These are phyloP conservation scores for Galerucella nymphaeae DNA, from an alignment of 2,888 invertebrate species.

Conservation along the genomic window DNA sequence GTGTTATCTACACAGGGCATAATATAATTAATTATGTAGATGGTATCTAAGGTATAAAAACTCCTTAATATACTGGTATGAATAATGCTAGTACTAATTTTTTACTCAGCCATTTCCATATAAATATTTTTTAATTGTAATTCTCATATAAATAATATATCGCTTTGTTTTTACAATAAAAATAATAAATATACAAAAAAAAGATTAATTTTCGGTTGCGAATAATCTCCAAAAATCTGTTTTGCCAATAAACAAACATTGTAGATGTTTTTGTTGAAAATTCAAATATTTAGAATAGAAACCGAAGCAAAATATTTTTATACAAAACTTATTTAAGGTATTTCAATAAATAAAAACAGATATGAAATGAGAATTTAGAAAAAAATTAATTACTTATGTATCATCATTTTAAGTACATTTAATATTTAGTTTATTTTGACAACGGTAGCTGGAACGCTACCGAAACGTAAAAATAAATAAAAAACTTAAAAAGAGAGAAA, in stretches of 20 bases:
- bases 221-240: neutral
- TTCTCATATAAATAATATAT: neutral
- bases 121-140: neutral
- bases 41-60: too few relatives aligned
- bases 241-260: slow-evolving; percentile 1
- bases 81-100: neutral
- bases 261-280: neutral
- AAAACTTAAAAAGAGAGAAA: too few relatives aligned
- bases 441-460: too few relatives aligned
- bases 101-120: neutral
- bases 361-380: too few relatives aligned
- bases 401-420: too few relatives aligned
- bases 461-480: too few relatives aligned
- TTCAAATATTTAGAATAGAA: neutral
- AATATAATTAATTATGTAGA: too few relatives aligned
- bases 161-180: neutral
- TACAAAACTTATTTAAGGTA: neutral
- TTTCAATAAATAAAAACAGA: neutral
- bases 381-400: too few relatives aligned
- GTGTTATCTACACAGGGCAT: too few relatives aligned
- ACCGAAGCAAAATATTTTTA: neutral
- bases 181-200: neutral
- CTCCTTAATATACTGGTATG: too few relatives aligned
- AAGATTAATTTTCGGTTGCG: neutral
- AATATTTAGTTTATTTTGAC: too few relatives aligned